Evolutionary conservation across 2,797 vertebrate genomes (phyloP).

Genomic region (Danio kyathit): DNA sequence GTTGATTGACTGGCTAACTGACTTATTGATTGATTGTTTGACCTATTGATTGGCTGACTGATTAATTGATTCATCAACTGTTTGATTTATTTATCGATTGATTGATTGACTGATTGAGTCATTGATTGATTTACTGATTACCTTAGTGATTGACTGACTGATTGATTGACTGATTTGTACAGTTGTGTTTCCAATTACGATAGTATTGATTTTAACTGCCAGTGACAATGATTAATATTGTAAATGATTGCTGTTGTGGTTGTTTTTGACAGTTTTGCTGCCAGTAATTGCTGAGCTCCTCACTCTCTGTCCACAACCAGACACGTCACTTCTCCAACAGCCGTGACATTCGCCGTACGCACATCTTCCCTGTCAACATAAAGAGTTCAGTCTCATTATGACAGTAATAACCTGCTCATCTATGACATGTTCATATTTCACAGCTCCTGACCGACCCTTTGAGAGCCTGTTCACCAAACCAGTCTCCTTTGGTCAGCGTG

Average conservation of each 20-base stretch:
- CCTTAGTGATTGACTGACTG: too few relatives aligned
- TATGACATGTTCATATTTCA: too few relatives aligned
- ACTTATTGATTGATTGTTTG: too few relatives aligned
- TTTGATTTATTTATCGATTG: too few relatives aligned
- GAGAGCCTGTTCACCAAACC: conserved; percentile 82
- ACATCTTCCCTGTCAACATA: conserved; percentile 85
- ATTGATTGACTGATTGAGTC: too few relatives aligned
- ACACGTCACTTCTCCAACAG: conserved; percentile 90
- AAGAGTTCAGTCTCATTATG: too few relatives aligned
- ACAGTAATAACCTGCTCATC: background rate
- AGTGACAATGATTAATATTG: background rate
- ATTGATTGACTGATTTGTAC: background rate
- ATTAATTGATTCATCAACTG: too few relatives aligned
- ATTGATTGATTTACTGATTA: too few relatives aligned
- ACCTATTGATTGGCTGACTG: too few relatives aligned
- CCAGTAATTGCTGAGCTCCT: conserved; percentile 65
- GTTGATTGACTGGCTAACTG: too few relatives aligned
- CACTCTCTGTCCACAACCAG: conserved; percentile 96
- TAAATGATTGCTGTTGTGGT: background rate
- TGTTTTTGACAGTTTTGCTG: background rate
- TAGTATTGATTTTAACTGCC: too few relatives aligned
- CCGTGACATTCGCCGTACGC: conserved; percentile 90
- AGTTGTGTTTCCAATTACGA: too few relatives aligned
- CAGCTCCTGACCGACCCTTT: conserved; percentile 71
- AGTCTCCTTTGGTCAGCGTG: conserved; percentile 74